Percentiles rank a stretch among this genome's conserved stretches.
Conservation (phyloP, 2,797 vertebrate genomes). For the Manis javanica region DNA sequence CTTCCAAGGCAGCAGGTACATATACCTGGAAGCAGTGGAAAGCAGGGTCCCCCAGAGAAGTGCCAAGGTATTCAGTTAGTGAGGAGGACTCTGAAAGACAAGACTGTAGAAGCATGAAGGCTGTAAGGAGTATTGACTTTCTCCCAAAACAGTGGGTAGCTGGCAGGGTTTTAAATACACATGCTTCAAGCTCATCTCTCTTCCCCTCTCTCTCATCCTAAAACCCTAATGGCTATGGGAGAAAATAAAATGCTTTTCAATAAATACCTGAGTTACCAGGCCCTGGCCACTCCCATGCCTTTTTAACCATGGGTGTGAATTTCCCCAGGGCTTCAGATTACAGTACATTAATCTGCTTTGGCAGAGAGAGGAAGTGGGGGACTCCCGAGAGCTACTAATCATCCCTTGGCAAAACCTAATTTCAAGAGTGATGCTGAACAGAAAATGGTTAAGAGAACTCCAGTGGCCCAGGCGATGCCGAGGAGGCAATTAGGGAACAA, state of each 20-base stretch:
- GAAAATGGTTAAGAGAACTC: neutral
- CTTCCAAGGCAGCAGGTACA: neutral
- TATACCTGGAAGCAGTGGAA: neutral
- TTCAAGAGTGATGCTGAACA: neutral
- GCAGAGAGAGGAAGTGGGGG: neutral
- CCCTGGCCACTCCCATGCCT: neutral
- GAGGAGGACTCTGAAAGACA: neutral
- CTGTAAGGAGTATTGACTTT: neutral
- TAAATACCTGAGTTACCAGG: neutral
- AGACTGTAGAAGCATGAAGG: neutral
- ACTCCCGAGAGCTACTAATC: neutral
- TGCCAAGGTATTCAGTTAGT: too few species aligned
- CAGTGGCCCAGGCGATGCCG: neutral
- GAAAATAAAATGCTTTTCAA: neutral
- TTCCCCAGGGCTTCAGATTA: neutral
- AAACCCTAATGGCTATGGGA: neutral
- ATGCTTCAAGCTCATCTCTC: neutral
- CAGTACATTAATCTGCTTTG: neutral
- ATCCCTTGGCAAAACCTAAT: neutral
- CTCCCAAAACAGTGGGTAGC: neutral
- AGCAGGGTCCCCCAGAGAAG: neutral
- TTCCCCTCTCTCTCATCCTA: neutral
- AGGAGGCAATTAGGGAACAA: neutral
- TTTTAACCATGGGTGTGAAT: neutral
- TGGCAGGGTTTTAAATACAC: neutral